phyloP scores from a whole-genome alignment of 2,888 invertebrate genomes.

The Phalera bucephala region DNA sequence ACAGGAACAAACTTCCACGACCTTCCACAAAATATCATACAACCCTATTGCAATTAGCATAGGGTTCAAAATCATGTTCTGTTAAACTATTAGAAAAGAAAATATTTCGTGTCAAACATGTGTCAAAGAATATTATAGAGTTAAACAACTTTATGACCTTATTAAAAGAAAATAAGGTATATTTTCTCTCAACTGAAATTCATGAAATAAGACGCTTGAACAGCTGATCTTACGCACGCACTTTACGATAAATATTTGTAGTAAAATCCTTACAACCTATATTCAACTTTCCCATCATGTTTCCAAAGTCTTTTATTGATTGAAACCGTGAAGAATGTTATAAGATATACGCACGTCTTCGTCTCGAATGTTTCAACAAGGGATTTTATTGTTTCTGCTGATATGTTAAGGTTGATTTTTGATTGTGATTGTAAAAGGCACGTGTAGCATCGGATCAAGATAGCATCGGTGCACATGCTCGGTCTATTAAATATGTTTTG shows the following conservation, averaged over 20 bases:
- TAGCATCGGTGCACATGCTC: conserved; percentile 72
- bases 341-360: conserved; percentile 34
- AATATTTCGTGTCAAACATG: too few species aligned
- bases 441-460: conserved; percentile 65
- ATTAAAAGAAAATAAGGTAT: neutral
- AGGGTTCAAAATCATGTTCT: conserved; percentile 8
- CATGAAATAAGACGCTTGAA: conserved; percentile 29
- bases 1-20: neutral
- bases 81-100: too few species aligned
- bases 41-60: conserved; percentile 2
- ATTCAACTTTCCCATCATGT: neutral
- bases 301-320: conserved; percentile 14
- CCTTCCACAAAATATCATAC: neutral
- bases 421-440: conserved; percentile 33
- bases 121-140: neutral
- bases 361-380: conserved; percentile 2
- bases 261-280: conserved; percentile 24
- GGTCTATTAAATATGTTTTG: conserved; percentile 73
- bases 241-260: conserved; percentile 53
- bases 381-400: neutral
- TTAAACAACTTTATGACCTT: conserved; percentile 1
- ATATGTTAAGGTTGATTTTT: conserved; percentile 23
- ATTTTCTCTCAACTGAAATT: neutral
- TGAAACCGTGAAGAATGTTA: conserved; percentile 8
- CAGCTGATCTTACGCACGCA: conserved; percentile 72